Conservation (phyloP, 2,888 invertebrate genomes). For the Cistogaster globosa region DNA sequence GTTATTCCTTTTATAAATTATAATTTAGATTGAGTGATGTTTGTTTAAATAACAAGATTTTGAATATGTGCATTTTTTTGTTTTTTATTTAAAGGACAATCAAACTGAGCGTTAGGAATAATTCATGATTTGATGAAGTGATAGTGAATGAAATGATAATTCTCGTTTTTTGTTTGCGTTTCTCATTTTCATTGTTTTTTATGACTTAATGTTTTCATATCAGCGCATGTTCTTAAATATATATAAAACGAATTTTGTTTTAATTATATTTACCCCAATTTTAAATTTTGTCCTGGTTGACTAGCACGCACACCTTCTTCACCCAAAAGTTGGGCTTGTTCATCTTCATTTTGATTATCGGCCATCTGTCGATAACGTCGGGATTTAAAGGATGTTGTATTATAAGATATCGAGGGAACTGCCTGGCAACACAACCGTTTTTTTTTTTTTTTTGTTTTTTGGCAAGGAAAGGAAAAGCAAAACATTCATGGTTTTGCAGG, state of each 20-base stretch:
- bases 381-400: constrained; percentile 81
- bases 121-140: constrained; percentile 53
- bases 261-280: constrained; percentile 93
- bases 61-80: constrained; percentile 70
- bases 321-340: constrained; percentile 97
- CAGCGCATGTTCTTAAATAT: constrained; percentile 24
- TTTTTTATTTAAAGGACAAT: constrained; percentile 64
- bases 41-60: neutral
- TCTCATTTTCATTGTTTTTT: constrained; percentile 27
- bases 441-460: neutral
- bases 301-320: constrained; percentile 96
- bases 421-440: constrained; percentile 84
- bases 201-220: constrained; percentile 60
- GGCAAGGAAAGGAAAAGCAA: constrained; percentile 56
- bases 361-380: constrained; percentile 91
- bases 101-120: constrained; percentile 70
- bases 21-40: too few species aligned
- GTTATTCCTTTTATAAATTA: too few species aligned
- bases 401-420: constrained; percentile 85
- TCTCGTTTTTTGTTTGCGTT: constrained; percentile 67
- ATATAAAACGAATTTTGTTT: constrained; percentile 49
- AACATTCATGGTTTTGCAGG: constrained; percentile 37
- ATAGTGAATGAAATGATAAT: constrained; percentile 59
- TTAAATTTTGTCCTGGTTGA: constrained; percentile 93
- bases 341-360: constrained; percentile 97